These are phyloP conservation scores for Enteromius fasciolatus DNA, from an alignment of 2,797 vertebrate species.

Conservation along the genomic window DNA sequence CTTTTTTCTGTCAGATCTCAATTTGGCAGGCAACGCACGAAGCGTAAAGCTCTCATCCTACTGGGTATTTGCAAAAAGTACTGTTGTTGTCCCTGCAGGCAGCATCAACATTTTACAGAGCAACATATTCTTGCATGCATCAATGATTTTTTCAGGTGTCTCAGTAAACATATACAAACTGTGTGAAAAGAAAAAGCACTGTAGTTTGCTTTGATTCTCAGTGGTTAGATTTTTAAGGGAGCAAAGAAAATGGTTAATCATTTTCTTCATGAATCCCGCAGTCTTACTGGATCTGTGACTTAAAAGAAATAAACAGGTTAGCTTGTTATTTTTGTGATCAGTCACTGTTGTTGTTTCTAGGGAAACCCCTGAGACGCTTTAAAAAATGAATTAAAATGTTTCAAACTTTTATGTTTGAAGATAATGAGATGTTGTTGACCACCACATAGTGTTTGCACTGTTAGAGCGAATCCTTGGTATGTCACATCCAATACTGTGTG, in stretches of 20 bases:
- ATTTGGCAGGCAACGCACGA: slow-evolving; percentile 37
- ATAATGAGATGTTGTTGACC: slow-evolving; percentile 30
- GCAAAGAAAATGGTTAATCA: slow-evolving; percentile 8
- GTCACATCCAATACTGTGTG: slow-evolving; percentile 20
- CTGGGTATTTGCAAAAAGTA: slow-evolving; percentile 47
- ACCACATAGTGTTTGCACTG: slow-evolving; percentile 25
- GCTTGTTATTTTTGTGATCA: slow-evolving; percentile 34
- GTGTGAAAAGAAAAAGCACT: slow-evolving; percentile 26
- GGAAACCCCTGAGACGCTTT: slow-evolving; percentile 3
- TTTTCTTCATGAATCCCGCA: slow-evolving; percentile 6
- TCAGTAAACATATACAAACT: slow-evolving; percentile 20
- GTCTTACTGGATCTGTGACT: slow-evolving; percentile 24
- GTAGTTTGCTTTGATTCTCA: slow-evolving; percentile 21
- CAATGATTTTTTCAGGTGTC: slow-evolving; percentile 18
- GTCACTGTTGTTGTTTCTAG: slow-evolving; percentile 5
- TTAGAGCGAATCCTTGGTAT: slow-evolving; percentile 1
- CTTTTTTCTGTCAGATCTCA: slow-evolving; percentile 43
- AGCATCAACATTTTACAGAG: slow-evolving; percentile 22
- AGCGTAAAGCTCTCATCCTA: slow-evolving; percentile 37
- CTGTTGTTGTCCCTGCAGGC: slow-evolving; percentile 38
- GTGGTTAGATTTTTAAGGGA: slow-evolving; percentile 15
- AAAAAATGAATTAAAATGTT: neutral
- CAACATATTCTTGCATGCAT: slow-evolving; percentile 20
- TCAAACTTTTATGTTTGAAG: slow-evolving; percentile 21
- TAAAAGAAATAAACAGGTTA: slow-evolving; percentile 10